A percentile compares a stretch with the other conserved stretches of the same genome.
phyloP scores from a whole-genome alignment of 2,797 vertebrate species.

The Chaunax sp. region DNA sequence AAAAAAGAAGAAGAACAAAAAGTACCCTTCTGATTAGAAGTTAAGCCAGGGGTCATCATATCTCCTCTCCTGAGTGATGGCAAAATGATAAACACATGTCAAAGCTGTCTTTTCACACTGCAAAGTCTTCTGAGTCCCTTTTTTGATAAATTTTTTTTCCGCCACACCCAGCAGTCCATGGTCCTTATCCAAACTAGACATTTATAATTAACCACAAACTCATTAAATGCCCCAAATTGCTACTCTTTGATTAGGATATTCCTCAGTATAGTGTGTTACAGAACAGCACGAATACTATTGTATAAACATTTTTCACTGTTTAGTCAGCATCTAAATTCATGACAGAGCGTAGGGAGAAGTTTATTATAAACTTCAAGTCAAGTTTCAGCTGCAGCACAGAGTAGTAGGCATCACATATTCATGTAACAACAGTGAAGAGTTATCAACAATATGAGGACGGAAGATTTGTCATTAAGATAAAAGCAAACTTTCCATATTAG shows the following conservation, averaged over 20 bases:
- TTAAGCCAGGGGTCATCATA: conserved; percentile 67
- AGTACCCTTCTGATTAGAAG: conserved; percentile 74
- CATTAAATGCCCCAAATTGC: conserved; percentile 37
- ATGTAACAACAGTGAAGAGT: too few species aligned
- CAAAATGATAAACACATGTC: conserved; percentile 79
- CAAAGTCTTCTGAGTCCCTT: conserved; percentile 42
- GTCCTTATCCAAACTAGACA: conserved; percentile 41
- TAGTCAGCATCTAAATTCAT: conserved; percentile 15
- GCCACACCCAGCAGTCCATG: conserved; percentile 47
- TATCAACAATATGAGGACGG: too few species aligned
- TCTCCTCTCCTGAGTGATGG: conserved; percentile 71
- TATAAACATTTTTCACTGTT: not conserved
- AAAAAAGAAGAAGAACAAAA: conserved; percentile 65
- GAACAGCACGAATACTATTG: not conserved
- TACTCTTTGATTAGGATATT: conserved; percentile 30
- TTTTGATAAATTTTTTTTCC: conserved; percentile 54
- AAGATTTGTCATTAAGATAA: too few species aligned
- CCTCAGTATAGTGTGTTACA: not conserved
- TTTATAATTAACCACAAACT: conserved; percentile 48
- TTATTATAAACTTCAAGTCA: conserved; percentile 2
- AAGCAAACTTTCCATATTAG: too few species aligned
- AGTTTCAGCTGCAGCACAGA: not conserved
- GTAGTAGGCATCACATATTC: too few species aligned
- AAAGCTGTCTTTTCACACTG: conserved; percentile 57
- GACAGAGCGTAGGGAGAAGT: not conserved